Base-by-base conservation (phyloP, 2,888 invertebrate species). In the Geotrupes spiniger region DNA sequence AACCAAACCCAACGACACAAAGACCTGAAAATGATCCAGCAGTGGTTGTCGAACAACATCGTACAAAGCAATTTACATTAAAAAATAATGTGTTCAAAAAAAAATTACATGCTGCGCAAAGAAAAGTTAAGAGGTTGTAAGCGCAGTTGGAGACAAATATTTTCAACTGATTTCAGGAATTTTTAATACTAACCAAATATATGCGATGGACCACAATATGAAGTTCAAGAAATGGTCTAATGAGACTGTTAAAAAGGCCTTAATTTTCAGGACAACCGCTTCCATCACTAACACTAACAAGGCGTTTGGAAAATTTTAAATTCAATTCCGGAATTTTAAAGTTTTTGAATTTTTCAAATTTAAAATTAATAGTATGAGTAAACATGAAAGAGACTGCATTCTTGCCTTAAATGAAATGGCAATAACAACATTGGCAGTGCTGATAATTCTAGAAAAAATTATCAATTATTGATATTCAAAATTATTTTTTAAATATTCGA, bases 391-490 rank as follows among this genome's bases (percentile, higher is more conserved):
- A 15, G 33, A 33, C 2, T 5, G 33, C 15, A 33, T 11, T 9
- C 1, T 29, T 29, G 1, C 12, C 5, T 5, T 5, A 4, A 11
- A 29, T 29, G 29, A 29, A 29, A 29, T 29, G 29, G 29, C 29
- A 4, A 29, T 29, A 4, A 2, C 1, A 1, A 29, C 1, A 11
- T 11, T 8, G 12, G 38, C 16, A 29, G 44, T 31, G 17, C 28
- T 37, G 33, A 10, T 52, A 25, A 46, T 51, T 28, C n/a, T n/a
- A n/a, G n/a, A 46, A 49, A 8, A 52, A 49, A 14, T 25, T 37
- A 42, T 52, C 52, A 9, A 49, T 50, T 26, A 31, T 51, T 31
- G 37, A 46, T 4, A 36, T 52, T n/a, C 38, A 44, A 36, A 15
- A 42, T 28, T 21, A 33, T 29, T 51, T 51, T 9, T 42, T 42